These are phyloP conservation scores for Borostomias antarcticus DNA, from an alignment of 2,797 vertebrate genomes.

Conservation along the genomic window DNA sequence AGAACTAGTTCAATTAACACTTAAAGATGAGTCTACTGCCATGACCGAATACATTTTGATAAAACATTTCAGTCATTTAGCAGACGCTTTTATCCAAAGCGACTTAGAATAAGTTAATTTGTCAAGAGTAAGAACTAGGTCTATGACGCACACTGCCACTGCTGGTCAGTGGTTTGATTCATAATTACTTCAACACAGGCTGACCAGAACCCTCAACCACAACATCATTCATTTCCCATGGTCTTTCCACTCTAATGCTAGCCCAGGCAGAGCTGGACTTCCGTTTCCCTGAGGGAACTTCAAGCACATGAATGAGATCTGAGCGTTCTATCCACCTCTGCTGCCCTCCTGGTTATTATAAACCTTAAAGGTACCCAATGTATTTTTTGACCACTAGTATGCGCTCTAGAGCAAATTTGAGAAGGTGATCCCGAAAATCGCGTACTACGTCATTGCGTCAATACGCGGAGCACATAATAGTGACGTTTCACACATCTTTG, in stretches of 20 bases:
- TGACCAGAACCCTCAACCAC: constrained; percentile 42
- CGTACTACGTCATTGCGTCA: not conserved
- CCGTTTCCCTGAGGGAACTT: not conserved
- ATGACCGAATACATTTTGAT: no score
- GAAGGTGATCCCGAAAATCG: not conserved
- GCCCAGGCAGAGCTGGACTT: not conserved
- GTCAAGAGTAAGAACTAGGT: no score
- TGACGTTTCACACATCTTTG: no score
- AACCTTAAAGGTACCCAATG: not conserved
- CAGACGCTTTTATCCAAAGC: no score
- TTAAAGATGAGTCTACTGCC: constrained; percentile 25
- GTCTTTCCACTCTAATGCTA: constrained; percentile 28
- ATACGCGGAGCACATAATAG: no score
- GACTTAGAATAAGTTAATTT: no score
- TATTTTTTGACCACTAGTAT: no score
- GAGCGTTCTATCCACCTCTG: no score
- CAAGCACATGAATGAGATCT: not conserved
- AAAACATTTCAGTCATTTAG: no score
- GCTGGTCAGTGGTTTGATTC: constrained; percentile 22
- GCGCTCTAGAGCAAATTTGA: no score
- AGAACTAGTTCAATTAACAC: no score
- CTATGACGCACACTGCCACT: no score
- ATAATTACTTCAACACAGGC: constrained; percentile 33
- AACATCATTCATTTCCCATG: constrained; percentile 39
- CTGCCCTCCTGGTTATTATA: not conserved